Percentiles rank a stretch among this genome's conserved stretches.
phyloP scores from a whole-genome alignment of 2,797 vertebrate species.

The Galago senegalensis region DNA sequence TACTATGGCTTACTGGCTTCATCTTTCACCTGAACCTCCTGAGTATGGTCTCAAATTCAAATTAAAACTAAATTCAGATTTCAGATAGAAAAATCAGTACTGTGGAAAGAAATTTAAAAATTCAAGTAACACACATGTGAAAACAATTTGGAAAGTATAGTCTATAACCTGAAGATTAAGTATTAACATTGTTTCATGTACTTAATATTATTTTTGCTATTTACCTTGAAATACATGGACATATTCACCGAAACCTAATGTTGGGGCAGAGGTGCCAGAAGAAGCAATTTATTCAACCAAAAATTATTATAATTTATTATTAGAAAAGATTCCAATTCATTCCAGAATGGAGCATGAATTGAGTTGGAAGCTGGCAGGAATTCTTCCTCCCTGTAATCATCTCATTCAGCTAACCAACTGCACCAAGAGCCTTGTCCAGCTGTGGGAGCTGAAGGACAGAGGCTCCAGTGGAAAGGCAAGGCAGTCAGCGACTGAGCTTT shows the following conservation, averaged over 20 bases:
- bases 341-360: not conserved
- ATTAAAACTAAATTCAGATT: slow-evolving; percentile 39
- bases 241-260: not conserved
- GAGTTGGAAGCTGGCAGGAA: not conserved
- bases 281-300: not conserved
- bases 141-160: not conserved
- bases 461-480: not conserved
- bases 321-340: slow-evolving; percentile 19
- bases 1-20: not conserved
- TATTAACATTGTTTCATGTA: not conserved
- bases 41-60: slow-evolving; percentile 43
- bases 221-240: slow-evolving; percentile 33
- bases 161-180: not conserved
- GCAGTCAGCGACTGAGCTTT: not conserved
- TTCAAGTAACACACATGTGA: not conserved
- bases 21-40: slow-evolving; percentile 50
- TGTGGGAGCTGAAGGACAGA: not conserved
- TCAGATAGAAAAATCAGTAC: slow-evolving; percentile 13
- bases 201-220: not conserved
- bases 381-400: not conserved
- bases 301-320: not conserved
- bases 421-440: not conserved
- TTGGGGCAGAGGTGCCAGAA: not conserved
- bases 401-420: not conserved
- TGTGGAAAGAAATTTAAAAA: slow-evolving; percentile 27